Evolutionary conservation across 2,888 invertebrate genomes (phyloP), one percentile per base, ranked within the genome.

Genomic region (Notodromas monacha): DNA sequence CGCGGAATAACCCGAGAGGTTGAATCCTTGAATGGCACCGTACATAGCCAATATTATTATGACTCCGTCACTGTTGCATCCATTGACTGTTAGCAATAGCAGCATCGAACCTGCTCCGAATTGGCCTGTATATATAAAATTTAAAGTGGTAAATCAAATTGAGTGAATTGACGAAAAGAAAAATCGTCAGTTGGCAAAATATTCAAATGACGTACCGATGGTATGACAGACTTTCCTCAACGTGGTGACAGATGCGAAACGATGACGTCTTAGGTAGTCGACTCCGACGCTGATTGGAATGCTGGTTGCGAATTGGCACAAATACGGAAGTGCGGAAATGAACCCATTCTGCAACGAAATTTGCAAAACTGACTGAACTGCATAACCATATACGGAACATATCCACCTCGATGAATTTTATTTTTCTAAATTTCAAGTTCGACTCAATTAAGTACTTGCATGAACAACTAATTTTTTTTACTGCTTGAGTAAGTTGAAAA

Each of bases 261-360:
- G 21, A n/a, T n/a, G 21, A 21, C 6, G 8, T 8, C 6, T 6
- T n/a, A 21, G 6, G 8, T n/a, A 21, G n/a, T 21, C 21, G 6
- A n/a, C 21, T 6, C 6, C 8, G 21, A 8, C 8, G n/a, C 21
- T 21, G 6, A 21, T 8, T 6, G 21, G 8, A n/a, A 21, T 21
- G n/a, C 21, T n/a, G 21, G n/a, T 8, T 6, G 8, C 6, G 8
- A 21, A 6, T 21, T 21, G 21, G 21, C 21, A 21, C 21, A 21
- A 21, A 21, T 21, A 21, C n/a, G 21, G 21, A 6, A 21, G 21
- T 21, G 21, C 21, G 8, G 21, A 21, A 8, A 21, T 8, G 8
- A 21, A 6, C 21, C 21, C 21, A 21, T 21, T 21, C 21, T 21
- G 21, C 21, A 21, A 21, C 21, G n/a, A n/a, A n/a, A n/a, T n/a